Evolutionary conservation across 30 jellyfish, hydroid and myxozoan genomes (phyloP).

Genomic region (Turritopsis rubra): DNA sequence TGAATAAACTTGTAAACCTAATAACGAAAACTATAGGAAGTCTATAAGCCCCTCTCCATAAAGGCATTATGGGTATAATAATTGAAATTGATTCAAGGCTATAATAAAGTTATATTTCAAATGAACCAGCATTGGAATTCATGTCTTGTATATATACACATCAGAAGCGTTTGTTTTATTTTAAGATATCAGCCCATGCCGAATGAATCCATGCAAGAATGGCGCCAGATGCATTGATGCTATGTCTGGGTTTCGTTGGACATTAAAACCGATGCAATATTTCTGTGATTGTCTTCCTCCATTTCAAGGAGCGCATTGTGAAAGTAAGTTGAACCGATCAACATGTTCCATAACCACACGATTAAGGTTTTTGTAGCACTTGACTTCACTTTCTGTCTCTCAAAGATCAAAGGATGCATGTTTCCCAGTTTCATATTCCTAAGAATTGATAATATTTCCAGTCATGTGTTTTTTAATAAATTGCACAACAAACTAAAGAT

Average conservation of each 20-base stretch:
- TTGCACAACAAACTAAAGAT: neutral
- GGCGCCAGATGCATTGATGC: conserved; percentile 95
- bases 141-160: neutral
- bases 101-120: neutral
- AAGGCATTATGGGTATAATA: too few species aligned
- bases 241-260: conserved; percentile 81
- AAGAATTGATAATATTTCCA: too few species aligned
- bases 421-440: too few species aligned
- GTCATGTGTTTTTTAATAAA: neutral
- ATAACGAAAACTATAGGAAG: too few species aligned
- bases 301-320: conserved; percentile 74
- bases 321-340: conserved; percentile 38
- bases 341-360: neutral
- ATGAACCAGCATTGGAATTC: neutral
- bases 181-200: conserved; percentile 83
- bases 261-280: conserved; percentile 82
- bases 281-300: conserved; percentile 83
- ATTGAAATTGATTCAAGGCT: too few species aligned
- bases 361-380: too few species aligned
- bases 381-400: too few species aligned
- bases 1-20: too few species aligned
- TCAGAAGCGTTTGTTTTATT: neutral
- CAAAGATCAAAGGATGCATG: too few species aligned
- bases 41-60: too few species aligned
- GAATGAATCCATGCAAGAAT: conserved; percentile 71